phyloP scores from a whole-genome alignment of 2,113 vertebrate species.

The Saccopteryx bilineata region DNA sequence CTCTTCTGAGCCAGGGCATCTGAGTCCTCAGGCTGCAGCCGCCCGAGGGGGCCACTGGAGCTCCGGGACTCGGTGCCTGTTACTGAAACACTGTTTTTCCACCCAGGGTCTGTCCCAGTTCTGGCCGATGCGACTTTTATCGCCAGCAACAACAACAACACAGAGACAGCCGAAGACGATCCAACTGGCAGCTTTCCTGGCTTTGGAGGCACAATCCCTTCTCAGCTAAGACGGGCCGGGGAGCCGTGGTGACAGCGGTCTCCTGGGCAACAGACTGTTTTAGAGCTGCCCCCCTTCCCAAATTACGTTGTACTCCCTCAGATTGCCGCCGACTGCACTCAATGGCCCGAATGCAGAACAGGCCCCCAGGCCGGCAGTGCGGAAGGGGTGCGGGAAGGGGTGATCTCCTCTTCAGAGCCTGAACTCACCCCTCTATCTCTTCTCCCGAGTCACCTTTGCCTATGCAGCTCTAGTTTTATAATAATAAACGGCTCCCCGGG shows the following conservation, averaged over 20 bases:
- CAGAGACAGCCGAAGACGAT: background rate
- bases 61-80: background rate
- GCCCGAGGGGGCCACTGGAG: background rate
- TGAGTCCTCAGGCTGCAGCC: background rate
- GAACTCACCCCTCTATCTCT: background rate
- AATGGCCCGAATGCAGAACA: background rate
- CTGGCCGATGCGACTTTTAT: conserved; percentile 51
- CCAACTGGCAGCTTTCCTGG: conserved; percentile 47
- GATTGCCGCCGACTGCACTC: background rate
- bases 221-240: background rate
- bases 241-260: background rate
- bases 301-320: background rate
- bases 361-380: background rate
- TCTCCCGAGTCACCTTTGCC: background rate
- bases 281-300: background rate
- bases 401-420: background rate
- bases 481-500: background rate
- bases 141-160: background rate
- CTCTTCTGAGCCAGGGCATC: background rate
- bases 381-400: too few species aligned
- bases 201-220: background rate
- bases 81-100: background rate
- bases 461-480: background rate
- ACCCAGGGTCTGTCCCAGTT: conserved; percentile 28
- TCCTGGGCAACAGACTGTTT: conserved; percentile 9